phyloP scores from a whole-genome alignment of 2,113 vertebrate species.

The Mus spicilegus region DNA sequence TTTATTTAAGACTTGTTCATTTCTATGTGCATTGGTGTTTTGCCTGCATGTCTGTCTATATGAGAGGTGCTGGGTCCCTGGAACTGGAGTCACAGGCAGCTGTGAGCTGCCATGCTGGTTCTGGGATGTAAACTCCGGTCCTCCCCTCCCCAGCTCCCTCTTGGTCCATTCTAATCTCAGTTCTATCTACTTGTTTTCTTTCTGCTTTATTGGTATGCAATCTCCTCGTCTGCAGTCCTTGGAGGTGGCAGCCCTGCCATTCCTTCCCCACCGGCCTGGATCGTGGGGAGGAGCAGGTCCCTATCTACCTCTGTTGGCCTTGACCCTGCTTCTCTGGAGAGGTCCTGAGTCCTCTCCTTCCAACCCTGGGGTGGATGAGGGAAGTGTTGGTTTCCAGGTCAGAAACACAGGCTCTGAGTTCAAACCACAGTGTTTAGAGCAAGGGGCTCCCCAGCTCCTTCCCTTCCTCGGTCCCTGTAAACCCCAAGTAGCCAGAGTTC shows the following conservation, averaged over 20 bases:
- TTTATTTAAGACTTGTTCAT: neutral
- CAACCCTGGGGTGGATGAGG: neutral
- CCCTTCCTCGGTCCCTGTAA: fast-evolving
- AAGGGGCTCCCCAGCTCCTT: fast-evolving
- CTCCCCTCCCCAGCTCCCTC: neutral
- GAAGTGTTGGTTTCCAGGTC: no score
- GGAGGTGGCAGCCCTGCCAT: neutral
- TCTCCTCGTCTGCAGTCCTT: neutral
- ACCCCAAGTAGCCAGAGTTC: fast-evolving
- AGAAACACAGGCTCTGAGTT: neutral
- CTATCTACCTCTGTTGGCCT: neutral
- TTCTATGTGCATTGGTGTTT: neutral
- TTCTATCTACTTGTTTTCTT: neutral
- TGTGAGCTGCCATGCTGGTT: neutral
- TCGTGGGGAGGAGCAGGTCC: neutral
- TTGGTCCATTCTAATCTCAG: neutral
- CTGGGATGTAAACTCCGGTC: neutral
- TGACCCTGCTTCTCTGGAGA: neutral
- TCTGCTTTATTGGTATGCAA: neutral
- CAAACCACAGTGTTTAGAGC: no score
- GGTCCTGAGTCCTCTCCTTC: neutral
- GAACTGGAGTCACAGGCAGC: neutral
- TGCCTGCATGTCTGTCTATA: neutral
- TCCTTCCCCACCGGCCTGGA: neutral
- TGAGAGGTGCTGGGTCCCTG: neutral